Evolutionary conservation across 2,888 invertebrate genomes (phyloP).

Genomic region (Napeogenes sylphis): DNA sequence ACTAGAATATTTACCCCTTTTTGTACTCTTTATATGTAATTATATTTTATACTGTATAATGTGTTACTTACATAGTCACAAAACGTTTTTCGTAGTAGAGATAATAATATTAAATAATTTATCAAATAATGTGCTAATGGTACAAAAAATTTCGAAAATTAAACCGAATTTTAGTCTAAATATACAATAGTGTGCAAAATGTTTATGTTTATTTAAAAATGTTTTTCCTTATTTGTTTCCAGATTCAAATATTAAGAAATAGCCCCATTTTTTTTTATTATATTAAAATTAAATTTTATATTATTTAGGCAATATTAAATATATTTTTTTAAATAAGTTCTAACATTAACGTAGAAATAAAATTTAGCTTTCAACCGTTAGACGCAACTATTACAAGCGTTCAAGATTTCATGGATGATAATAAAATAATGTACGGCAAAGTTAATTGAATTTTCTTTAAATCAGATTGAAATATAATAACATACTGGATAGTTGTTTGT

Average conservation of each 20-base stretch:
- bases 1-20: no score
- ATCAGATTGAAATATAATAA: conserved; percentile 30
- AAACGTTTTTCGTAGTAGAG: conserved; percentile 1
- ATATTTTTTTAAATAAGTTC: no score
- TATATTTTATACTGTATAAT: not conserved
- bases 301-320: no score
- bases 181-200: conserved; percentile 12
- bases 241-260: no score
- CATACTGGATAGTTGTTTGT: conserved; percentile 17
- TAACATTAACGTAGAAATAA: no score
- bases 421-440: conserved; percentile 35
- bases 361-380: conserved; percentile 3
- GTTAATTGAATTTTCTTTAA: conserved; percentile 41
- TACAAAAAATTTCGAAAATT: conserved; percentile 23
- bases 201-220: no score
- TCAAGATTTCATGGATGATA: conserved; percentile 36
- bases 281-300: no score
- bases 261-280: no score
- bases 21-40: no score
- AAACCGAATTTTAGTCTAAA: not conserved
- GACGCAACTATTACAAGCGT: conserved; percentile 28
- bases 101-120: conserved; percentile 17
- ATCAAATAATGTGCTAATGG: conserved; percentile 24
- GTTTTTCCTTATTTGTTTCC: no score
- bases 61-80: not conserved